Evolutionary conservation across 2,113 vertebrate genomes (phyloP).

Genomic region (Junco hyemalis): DNA sequence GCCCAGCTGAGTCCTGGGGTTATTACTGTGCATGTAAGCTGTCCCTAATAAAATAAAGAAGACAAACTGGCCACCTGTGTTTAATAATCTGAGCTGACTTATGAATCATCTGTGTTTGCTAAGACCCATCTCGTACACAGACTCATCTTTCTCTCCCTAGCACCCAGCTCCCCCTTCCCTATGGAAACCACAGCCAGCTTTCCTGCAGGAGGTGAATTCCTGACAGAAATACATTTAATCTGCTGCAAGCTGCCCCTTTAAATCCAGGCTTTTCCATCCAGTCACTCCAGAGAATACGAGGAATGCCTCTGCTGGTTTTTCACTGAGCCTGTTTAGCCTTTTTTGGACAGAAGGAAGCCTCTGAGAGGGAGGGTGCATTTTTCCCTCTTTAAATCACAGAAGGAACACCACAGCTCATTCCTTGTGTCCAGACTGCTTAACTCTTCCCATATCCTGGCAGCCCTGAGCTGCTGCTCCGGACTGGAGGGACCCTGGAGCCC

Average conservation of each 20-base stretch:
- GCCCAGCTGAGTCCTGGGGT: background rate
- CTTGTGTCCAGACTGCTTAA: background rate
- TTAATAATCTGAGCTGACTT: constrained; percentile 5
- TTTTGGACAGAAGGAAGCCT: constrained; percentile 59
- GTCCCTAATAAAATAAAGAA: background rate
- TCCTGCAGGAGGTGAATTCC: background rate
- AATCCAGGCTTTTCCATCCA: background rate
- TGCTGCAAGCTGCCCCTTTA: constrained; percentile 8
- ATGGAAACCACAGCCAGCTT: background rate
- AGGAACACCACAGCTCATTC: constrained; percentile 45
- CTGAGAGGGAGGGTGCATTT: constrained; percentile 53
- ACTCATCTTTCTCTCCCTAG: background rate
- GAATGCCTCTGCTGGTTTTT: constrained; percentile 25
- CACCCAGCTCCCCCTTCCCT: background rate
- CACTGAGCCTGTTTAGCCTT: constrained; percentile 48
- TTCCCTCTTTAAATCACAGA: constrained; percentile 58
- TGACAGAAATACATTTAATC: background rate
- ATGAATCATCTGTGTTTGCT: background rate
- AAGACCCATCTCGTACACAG: background rate
- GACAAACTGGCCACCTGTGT: constrained; percentile 12
- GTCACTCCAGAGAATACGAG: constrained; percentile 29
- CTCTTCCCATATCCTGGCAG: background rate
- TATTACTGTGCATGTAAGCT: background rate
- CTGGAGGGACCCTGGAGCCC: background rate
- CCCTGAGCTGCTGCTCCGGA: background rate